Evolutionary conservation across 2,113 vertebrate genomes (phyloP).

Genomic region (Antechinus flavipes): DNA sequence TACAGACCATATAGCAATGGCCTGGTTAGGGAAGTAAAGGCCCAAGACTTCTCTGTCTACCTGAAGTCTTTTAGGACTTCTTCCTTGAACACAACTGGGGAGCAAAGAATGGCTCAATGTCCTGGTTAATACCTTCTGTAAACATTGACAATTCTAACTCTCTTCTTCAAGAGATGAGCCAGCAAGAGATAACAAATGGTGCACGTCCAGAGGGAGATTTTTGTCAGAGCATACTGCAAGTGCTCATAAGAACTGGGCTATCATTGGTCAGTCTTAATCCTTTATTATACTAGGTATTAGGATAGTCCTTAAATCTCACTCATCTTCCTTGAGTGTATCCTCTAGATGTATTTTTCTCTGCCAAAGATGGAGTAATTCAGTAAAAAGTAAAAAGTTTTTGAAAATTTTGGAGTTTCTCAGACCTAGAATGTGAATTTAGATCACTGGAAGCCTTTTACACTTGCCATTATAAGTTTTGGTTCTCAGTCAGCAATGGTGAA

Average conservation of each 20-base stretch:
- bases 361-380: not conserved
- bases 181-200: not conserved
- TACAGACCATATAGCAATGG: not conserved
- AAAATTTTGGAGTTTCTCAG: not conserved
- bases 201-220: not conserved
- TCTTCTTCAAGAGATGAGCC: not conserved
- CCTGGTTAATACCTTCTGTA: not conserved
- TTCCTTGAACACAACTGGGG: not conserved
- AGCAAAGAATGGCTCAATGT: not conserved
- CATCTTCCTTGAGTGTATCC: not conserved
- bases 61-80: not conserved
- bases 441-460: not conserved
- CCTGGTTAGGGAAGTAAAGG: not conserved
- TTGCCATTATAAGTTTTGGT: not conserved
- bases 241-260: not conserved
- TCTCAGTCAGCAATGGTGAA: not conserved
- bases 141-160: not conserved
- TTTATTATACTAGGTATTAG: not conserved
- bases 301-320: not conserved
- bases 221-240: not conserved
- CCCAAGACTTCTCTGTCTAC: not conserved
- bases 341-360: not conserved
- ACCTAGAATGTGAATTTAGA: not conserved
- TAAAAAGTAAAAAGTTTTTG: not conserved
- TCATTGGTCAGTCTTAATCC: not conserved